phyloP scores from a whole-genome alignment of 2,888 invertebrate species.

The Zelleria hepariella region DNA sequence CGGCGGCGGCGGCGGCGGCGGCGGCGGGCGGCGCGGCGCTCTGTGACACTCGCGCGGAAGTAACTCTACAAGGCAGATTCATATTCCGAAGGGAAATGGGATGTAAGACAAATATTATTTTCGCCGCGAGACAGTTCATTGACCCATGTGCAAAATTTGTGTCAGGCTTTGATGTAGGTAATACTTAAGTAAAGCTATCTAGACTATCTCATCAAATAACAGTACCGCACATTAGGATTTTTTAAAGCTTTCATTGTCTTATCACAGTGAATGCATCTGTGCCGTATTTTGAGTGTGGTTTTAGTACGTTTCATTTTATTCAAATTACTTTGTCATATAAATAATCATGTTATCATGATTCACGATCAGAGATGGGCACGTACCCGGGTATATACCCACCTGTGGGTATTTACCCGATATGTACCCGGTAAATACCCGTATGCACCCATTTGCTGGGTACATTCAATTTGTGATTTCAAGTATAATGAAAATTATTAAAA shows the following conservation, averaged over 20 bases:
- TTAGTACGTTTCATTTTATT: not conserved
- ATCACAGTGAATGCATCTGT: constrained; percentile 13
- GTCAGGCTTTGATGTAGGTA: constrained; percentile 27
- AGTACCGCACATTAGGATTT: constrained; percentile 6
- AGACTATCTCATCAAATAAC: constrained; percentile 21
- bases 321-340: not conserved
- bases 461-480: too few species aligned
- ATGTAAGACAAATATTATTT: constrained; percentile 64
- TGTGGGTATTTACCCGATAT: too few species aligned
- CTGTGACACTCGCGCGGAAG: constrained; percentile 50
- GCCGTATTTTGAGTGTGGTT: not conserved
- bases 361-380: too few species aligned
- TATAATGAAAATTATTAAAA: too few species aligned
- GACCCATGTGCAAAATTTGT: constrained; percentile 58
- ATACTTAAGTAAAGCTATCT: constrained; percentile 30
- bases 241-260: constrained; percentile 12
- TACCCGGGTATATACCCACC: too few species aligned
- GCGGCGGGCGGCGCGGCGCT: constrained; percentile 14
- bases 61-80: constrained; percentile 43
- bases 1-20: not conserved
- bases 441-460: too few species aligned
- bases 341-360: not conserved
- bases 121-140: constrained; percentile 56
- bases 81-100: constrained; percentile 52
- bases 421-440: too few species aligned